Base-by-base conservation (phyloP, 2,888 invertebrate species). In the Calameuta filiformis region DNA sequence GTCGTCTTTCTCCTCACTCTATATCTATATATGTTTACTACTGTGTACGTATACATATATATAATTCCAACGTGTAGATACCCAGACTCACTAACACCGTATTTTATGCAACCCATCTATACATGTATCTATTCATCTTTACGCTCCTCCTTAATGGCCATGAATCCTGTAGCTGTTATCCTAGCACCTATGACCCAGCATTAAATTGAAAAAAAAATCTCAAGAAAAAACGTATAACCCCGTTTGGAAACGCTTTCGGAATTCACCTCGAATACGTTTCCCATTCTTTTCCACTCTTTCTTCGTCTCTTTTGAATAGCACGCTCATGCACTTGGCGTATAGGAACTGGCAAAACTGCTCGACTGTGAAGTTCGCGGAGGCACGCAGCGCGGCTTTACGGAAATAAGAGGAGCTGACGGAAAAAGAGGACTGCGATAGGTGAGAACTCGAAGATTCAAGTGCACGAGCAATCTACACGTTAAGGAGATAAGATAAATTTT, bases 381-480 rank as follows among this genome's bases (percentile, higher is more conserved):
- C 9, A 71, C 30, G 71, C 9, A 9, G 56, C 56, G 2, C 56
- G 2, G 23, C 23, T 56, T 23, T 23, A 56, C 56, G 73, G 34
- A 35, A 73, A 73, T 77, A 76, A 73, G 37, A 78, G 75, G 68
- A 69, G 69, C 75, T 75, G 75, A 68, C 37, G 73, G 77, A 12
- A 77, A 73, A 74, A 30, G 56, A 33, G 40, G 12, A 74, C 30
- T 12, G 79, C 78, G 68, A 77, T 78, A 79, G 78, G 79, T 75
- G 68, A 56, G 56, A 56, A 23, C 56, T 9, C 9, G 23, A 23
- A 56, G 56, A 23, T 56, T 23, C 23, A 56, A 23, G 56, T 56
- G 23, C 23, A 56, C 23, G 23, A 23, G 23, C 9, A 23, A 56
- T 15, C 56, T 56, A 23, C 23, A 9, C 23, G 56, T 23, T 56